These are phyloP conservation scores for Neodon shergylaensis DNA, from an alignment of 2,113 vertebrate species.

Conservation along the genomic window DNA sequence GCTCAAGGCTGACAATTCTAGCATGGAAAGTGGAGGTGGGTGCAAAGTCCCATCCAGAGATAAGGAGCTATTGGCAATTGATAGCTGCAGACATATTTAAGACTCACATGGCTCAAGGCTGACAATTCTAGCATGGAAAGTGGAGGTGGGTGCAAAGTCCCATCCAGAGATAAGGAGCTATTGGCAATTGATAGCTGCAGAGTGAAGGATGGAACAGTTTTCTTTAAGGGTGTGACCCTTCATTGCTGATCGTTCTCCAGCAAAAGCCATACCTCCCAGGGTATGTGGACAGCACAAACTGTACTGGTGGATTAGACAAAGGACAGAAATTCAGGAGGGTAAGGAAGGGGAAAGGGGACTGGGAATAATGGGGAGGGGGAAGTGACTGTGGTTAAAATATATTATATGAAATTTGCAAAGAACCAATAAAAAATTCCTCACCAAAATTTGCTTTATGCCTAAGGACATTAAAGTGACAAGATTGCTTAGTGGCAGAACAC, in stretches of 20 bases:
- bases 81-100: not conserved
- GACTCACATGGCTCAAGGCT: not conserved
- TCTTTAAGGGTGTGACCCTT: not conserved
- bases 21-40: not conserved
- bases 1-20: not conserved
- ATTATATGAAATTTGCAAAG: not conserved
- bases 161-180: not conserved
- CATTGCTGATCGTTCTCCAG: not conserved
- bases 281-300: not conserved
- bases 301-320: not conserved
- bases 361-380: too few relatives aligned
- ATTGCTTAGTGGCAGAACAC: not conserved
- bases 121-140: not conserved
- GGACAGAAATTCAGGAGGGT: not conserved
- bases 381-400: not conserved
- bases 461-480: not conserved
- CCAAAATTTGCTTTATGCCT: not conserved
- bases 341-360: not conserved
- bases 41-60: not conserved
- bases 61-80: not conserved
- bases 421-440: not conserved
- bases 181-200: not conserved
- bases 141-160: not conserved
- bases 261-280: not conserved
- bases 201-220: not conserved